These are phyloP conservation scores for Lycorma delicatula DNA, from an alignment of 1,140 invertebrate genomes.

Conservation along the genomic window DNA sequence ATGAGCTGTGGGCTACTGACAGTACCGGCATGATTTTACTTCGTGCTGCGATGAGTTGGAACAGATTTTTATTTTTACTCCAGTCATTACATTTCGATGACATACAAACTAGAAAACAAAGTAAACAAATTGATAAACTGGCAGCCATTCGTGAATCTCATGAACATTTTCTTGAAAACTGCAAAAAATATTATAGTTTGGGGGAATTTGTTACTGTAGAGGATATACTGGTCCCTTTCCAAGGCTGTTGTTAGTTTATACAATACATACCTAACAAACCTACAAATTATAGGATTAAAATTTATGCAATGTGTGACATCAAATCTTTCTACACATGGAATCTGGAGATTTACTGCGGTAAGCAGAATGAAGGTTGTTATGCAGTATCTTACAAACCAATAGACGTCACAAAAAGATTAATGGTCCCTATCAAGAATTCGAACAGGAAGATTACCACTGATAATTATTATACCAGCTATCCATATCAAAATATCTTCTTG, in stretches of 20 bases:
- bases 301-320: conserved; percentile 32
- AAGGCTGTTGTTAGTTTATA: conserved; percentile 23
- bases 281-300: conserved; percentile 34
- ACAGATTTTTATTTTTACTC: conserved; percentile 22
- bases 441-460: conserved; percentile 2
- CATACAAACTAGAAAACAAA: conserved; percentile 14
- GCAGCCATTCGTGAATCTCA: not conserved
- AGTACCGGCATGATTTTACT: conserved; percentile 23
- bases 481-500: not conserved
- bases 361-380: not conserved
- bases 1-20: too few relatives aligned
- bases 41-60: conserved; percentile 17
- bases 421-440: not conserved
- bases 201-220: conserved; percentile 30
- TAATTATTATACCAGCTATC: conserved; percentile 7
- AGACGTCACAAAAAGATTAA: not conserved
- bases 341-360: not conserved
- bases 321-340: conserved; percentile 29
- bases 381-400: not conserved
- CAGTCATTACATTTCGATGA: conserved; percentile 23
- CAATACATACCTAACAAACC: conserved; percentile 39
- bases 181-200: too few relatives aligned
- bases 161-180: conserved; percentile 25
- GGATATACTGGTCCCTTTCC: conserved; percentile 37
- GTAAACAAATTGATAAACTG: conserved; percentile 17